These are phyloP conservation scores for Phymanthus crucifer DNA, from an alignment of 92 coral and sea anemone genomes.

Conservation along the genomic window DNA sequence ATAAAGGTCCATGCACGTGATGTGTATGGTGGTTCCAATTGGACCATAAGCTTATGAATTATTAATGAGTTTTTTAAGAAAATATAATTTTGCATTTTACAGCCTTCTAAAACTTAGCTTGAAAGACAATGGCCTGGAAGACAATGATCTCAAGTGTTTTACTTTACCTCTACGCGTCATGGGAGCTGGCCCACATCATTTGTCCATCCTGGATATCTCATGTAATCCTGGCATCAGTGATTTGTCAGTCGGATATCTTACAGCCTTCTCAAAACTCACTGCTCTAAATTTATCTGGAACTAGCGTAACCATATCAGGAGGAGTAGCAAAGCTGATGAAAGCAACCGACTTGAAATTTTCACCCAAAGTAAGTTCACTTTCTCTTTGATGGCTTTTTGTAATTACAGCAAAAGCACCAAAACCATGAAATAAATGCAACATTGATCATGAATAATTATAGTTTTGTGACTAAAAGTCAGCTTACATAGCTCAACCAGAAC, in stretches of 20 bases:
- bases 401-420: no score
- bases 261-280: slow-evolving; percentile 56
- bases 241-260: slow-evolving; percentile 50
- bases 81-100: not conserved
- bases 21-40: no score
- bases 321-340: slow-evolving; percentile 50
- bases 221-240: slow-evolving; percentile 71
- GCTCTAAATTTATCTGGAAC: slow-evolving; percentile 87
- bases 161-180: slow-evolving; percentile 82
- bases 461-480: no score
- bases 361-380: slow-evolving; percentile 63
- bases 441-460: no score
- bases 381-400: no score
- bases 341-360: slow-evolving; percentile 50
- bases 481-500: no score
- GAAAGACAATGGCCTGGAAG: slow-evolving; percentile 83
- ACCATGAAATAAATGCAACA: no score
- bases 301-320: slow-evolving; percentile 54
- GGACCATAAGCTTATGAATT: no score
- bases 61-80: no score
- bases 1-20: no score
- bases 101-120: slow-evolving; percentile 73
- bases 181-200: slow-evolving; percentile 57
- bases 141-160: slow-evolving; percentile 62
- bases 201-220: slow-evolving; percentile 75